Evolutionary conservation across 2,113 vertebrate species (phyloP).

Genomic region (Nymphicus hollandicus): DNA sequence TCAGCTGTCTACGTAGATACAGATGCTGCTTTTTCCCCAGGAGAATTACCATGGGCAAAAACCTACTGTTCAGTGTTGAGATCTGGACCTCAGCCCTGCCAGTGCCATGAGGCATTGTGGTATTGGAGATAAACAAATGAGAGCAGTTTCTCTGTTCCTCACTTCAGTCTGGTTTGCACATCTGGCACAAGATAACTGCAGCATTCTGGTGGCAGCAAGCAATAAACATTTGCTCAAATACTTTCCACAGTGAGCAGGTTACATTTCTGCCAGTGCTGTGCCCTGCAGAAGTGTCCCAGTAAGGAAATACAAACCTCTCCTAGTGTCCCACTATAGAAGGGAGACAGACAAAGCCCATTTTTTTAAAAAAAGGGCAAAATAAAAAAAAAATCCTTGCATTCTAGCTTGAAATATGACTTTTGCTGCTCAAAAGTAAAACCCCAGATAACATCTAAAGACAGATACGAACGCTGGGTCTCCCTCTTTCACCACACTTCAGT

Average conservation of each 20-base stretch:
- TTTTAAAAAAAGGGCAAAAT: background rate
- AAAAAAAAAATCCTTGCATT: background rate
- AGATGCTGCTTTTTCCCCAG: slow-evolving; percentile 27
- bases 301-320: slow-evolving; percentile 47
- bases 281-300: slow-evolving; percentile 15
- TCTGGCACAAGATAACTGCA: slow-evolving; percentile 45
- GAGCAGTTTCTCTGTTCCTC: slow-evolving; percentile 35
- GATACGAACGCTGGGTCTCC: background rate
- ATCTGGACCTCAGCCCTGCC: slow-evolving; percentile 17
- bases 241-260: slow-evolving; percentile 59
- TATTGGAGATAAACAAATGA: slow-evolving; percentile 42
- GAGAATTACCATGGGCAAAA: slow-evolving; percentile 6
- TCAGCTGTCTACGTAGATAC: background rate
- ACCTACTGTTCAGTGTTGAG: background rate
- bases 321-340: background rate
- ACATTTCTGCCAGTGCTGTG: slow-evolving; percentile 21
- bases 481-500: background rate
- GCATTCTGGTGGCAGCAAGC: slow-evolving; percentile 13
- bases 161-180: background rate
- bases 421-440: background rate
- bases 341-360: background rate
- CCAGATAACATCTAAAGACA: background rate
- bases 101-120: background rate
- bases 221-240: slow-evolving; percentile 54
- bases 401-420: background rate